Evolutionary conservation across 2,888 invertebrate species (phyloP), one percentile per base, ranked within the genome.

Genomic region (Dynastes grantii): DNA sequence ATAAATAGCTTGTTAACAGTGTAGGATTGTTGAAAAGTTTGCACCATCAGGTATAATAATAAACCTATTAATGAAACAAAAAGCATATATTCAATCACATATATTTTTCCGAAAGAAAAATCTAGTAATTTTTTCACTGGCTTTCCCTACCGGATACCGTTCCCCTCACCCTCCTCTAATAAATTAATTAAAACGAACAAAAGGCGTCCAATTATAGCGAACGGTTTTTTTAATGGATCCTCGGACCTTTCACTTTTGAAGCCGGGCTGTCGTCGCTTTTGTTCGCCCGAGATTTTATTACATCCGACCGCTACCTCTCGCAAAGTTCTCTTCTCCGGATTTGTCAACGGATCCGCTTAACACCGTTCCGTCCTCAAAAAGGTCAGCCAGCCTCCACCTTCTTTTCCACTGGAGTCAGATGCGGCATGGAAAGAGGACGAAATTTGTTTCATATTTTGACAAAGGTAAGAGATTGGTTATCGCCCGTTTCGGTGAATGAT

Each of bases 341-440:
- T 63, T 63, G 63, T 63, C 63, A 63, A 29, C 32, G 63, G 63
- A 63, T 63, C 63, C 63, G 63, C 32, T 63, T 63, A 63, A 63
- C n/a, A 29, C 63, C 32, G 63, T 63, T 63, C 32, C 32, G 29
- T 63, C 11, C 13, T 0, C 13, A 27, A 63, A 32, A 63, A 29
- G 63, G 29, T 32, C 32, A 63, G 13, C 32, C 5, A 37, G 32
- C 4, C 13, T 29, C 29, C 32, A 13, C 27, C 63, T 6, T 29
- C 29, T 29, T 63, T 29, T 27, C 63, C 13, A 32, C 4, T 27
- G 61, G 32, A 37, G 32, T 45, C 45, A 8, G 45, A 11, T 45
- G 6, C 45, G 45, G 11, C 8, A 0, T 0, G 45, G 45, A 45
- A 8, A 45, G 45, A 45, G 11, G 45, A 45, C 8, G 8, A 8